These are phyloP conservation scores for cat (Felis catus) DNA, from an alignment of 2,113 vertebrate species.

Conservation along the genomic window DNA sequence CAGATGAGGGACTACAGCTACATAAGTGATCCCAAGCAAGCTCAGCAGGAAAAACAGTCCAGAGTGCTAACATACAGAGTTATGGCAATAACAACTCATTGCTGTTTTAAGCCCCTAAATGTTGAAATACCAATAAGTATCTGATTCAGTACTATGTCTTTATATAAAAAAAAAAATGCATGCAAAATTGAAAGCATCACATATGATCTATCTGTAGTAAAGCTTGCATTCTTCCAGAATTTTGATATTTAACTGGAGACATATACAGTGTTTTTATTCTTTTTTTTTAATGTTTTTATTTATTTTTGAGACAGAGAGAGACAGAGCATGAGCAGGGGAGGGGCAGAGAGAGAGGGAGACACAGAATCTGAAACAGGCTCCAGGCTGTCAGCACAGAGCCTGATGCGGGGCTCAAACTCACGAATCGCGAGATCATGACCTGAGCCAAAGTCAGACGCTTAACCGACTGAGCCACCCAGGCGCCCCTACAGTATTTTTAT, in stretches of 20 bases:
- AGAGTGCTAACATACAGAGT: not conserved
- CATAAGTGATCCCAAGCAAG: not conserved
- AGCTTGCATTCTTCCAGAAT: conserved; percentile 47
- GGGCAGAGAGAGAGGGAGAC: too few species aligned
- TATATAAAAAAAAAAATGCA: conserved; percentile 29
- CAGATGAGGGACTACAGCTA: not conserved
- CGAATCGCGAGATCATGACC: too few species aligned
- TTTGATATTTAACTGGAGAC: conserved; percentile 19
- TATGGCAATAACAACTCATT: too few species aligned
- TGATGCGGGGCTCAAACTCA: too few species aligned
- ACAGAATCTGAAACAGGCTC: too few species aligned
- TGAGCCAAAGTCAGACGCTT: too few species aligned
- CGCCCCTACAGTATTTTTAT: conserved; percentile 15
- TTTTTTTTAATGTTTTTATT: too few species aligned
- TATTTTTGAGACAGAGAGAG: too few species aligned
- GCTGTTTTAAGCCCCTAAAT: not conserved
- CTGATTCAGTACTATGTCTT: conserved; percentile 23
- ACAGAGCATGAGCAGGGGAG: too few species aligned
- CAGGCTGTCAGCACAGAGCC: too few species aligned
- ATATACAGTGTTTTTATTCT: conserved; percentile 41
- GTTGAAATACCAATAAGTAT: not conserved
- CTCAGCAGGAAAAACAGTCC: not conserved
- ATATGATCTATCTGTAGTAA: conserved; percentile 32
- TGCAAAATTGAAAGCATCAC: conserved; percentile 15
- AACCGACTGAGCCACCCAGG: too few species aligned